Evolutionary conservation across 1,140 invertebrate genomes (phyloP).

Genomic region (Octopus sinensis): DNA sequence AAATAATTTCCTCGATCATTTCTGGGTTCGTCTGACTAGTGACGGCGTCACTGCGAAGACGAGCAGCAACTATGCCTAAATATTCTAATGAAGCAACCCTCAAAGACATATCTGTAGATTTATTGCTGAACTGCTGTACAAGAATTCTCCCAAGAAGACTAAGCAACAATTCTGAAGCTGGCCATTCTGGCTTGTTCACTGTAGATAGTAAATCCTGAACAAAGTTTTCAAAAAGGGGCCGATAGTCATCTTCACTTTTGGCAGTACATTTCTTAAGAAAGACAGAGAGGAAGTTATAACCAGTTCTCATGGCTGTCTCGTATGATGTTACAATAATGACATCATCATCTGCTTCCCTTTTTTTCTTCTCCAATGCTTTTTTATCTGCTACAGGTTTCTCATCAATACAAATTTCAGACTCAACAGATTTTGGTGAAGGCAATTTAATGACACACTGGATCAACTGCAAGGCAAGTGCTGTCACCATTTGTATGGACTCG

Average conservation of each 20-base stretch:
- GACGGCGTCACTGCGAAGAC: conserved; percentile 89
- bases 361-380: conserved; percentile 23
- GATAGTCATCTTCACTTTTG: conserved; percentile 92
- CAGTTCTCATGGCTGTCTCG: conserved; percentile 86
- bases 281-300: conserved; percentile 89
- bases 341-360: conserved; percentile 64
- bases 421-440: conserved; percentile 62
- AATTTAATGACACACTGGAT: conserved; percentile 94
- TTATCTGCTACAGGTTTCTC: conserved; percentile 23
- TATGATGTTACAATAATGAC: conserved; percentile 85
- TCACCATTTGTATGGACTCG: conserved; percentile 94
- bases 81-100: conserved; percentile 95
- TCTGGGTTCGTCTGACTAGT: conserved; percentile 81
- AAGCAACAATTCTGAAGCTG: conserved; percentile 90
- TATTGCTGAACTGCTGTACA: conserved; percentile 88
- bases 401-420: neutral
- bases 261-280: conserved; percentile 82
- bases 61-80: conserved; percentile 91
- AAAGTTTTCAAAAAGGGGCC: conserved; percentile 97
- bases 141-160: conserved; percentile 90
- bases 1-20: conserved; percentile 88
- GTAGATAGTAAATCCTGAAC: conserved; percentile 95
- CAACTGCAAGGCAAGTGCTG: conserved; percentile 90
- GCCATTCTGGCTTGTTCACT: conserved; percentile 99
- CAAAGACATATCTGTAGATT: conserved; percentile 90